Evolutionary conservation across 2,797 vertebrate species (phyloP), one percentile per base, ranked within the genome.

Genomic region (Sebastes minor): DNA sequence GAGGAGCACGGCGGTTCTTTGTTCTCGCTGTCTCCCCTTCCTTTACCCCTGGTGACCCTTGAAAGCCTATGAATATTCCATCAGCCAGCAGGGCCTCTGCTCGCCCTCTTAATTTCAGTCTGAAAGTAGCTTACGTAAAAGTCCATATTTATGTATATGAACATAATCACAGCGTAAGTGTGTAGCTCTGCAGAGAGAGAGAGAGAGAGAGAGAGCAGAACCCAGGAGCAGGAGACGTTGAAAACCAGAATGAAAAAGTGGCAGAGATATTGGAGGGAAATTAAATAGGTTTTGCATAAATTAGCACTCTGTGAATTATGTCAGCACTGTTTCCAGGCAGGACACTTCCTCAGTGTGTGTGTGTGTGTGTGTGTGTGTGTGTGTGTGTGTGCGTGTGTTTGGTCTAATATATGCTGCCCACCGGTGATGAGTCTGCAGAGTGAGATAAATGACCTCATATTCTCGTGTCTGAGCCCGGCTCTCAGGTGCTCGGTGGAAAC

Each of bases 31-130:
- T 70, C 80, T 68, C 38, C 49, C 60, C 62, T 57, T 81, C 55
- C 60, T 46, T 88, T 75, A 86, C 75, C 86, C 64, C 52, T 73
- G 25, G 38, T 72, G 76, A 86, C 88, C 89, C 91, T 82, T 85
- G 60, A 92, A 88, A 93, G 71, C 84, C 55, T 73, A 94, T 95
- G 89, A 94, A 95, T 94, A 94, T 95, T 94, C 92, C 84, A 92
- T 87, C 85, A 83, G 65, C 72, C 76, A 75, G 81, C 87, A 80
- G 64, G 60, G 72, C 76, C 78, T 77, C 86, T 81, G 79, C 72
- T 82, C 83, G 74, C 68, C 60, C 63, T 80, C 79, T 73, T 90
- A 88, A 86, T 90, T 84, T 86, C 89, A 71, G 63, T 20, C 71
- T 79, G 78, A 85, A 81, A 94, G 87, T 90, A 82, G 74, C 88